Percentiles rank a stretch among this genome's conserved stretches.
Evolutionary conservation across 2,888 invertebrate genomes (phyloP).

Genomic region (Tinea semifulvella): DNA sequence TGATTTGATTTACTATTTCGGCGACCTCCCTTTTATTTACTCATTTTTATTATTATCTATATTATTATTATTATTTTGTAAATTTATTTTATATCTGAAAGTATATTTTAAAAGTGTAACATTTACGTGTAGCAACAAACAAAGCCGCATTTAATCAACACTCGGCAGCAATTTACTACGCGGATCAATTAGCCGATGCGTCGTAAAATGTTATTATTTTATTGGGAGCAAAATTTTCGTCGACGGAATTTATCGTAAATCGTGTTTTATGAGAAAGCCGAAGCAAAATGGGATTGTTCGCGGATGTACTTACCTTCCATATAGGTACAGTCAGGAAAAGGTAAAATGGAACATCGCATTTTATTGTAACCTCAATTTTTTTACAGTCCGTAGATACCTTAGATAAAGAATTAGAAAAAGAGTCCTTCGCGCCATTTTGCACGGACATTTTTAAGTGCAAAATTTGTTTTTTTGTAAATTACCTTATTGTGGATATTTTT

Average conservation of each 20-base stretch:
- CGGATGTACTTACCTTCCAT: background rate
- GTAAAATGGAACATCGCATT: no score
- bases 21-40: no score
- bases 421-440: no score
- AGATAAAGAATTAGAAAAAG: no score
- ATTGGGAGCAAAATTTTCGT: background rate
- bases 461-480: no score
- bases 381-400: no score
- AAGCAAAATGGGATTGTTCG: background rate
- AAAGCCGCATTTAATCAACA: background rate
- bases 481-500: no score
- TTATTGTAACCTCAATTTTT: no score
- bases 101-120: background rate
- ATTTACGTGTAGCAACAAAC: background rate
- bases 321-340: no score
- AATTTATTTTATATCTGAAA: background rate
- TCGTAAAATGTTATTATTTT: background rate
- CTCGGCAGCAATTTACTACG: background rate
- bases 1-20: no score
- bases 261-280: background rate
- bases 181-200: background rate
- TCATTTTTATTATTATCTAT: no score
- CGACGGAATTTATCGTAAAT: background rate
- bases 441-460: no score
- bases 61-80: background rate